Percentiles rank a stretch among this genome's conserved stretches.
phyloP scores from a whole-genome alignment of 2,888 invertebrate genomes.

The Cerastoderma edule region DNA sequence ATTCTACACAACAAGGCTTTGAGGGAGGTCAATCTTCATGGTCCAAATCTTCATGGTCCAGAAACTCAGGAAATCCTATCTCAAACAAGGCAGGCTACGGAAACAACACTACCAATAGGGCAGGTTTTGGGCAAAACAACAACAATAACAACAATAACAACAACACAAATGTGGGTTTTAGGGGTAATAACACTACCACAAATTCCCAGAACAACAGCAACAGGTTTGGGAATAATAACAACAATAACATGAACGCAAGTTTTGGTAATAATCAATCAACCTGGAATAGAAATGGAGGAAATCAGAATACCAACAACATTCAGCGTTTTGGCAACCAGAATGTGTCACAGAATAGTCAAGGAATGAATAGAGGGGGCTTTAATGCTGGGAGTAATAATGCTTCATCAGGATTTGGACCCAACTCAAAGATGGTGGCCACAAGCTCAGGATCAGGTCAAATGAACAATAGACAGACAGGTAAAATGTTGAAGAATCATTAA shows the following conservation, averaged over 20 bases:
- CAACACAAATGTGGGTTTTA: constrained; percentile 1
- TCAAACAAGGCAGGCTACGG: not conserved
- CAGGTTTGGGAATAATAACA: not conserved
- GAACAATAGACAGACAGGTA: constrained; percentile 8
- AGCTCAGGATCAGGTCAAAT: constrained; percentile 12
- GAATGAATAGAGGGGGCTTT: not conserved
- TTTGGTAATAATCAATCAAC: not conserved
- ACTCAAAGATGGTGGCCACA: constrained; percentile 17
- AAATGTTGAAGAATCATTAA: too few relatives aligned
- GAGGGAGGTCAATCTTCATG: not conserved
- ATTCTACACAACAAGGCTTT: not conserved
- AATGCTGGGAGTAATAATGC: not conserved
- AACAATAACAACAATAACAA: not conserved
- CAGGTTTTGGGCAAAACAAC: too few relatives aligned
- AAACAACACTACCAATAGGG: constrained; percentile 4
- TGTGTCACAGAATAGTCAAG: not conserved
- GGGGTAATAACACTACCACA: too few relatives aligned
- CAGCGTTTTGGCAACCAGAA: not conserved
- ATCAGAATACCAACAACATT: not conserved
- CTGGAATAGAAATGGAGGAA: constrained; percentile 1
- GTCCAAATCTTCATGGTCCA: not conserved
- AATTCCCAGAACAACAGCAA: too few relatives aligned
- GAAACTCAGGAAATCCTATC: not conserved
- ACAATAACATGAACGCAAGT: not conserved
- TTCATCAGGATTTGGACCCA: not conserved